These are phyloP conservation scores for Bilobella aurantiaca DNA, from an alignment of 1,140 invertebrate species.

Conservation along the genomic window DNA sequence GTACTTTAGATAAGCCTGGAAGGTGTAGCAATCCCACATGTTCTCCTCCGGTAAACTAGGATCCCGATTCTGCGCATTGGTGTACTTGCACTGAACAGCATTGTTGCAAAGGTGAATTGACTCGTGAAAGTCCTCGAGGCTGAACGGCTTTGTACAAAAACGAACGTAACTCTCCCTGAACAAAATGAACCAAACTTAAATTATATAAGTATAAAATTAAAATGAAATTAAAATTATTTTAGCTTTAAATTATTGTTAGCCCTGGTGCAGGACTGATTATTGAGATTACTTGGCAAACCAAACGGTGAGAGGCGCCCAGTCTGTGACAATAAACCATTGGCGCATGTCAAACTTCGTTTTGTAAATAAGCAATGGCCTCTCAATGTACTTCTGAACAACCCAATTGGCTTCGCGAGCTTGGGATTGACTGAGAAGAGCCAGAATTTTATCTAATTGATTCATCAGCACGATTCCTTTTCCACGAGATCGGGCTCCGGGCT, in stretches of 20 bases:
- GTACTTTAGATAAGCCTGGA: conserved; percentile 57
- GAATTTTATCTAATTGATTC: conserved; percentile 74
- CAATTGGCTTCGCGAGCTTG: conserved; percentile 35
- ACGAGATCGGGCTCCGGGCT: conserved; percentile 84
- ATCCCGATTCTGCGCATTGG: conserved; percentile 58
- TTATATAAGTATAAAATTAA: conserved; percentile 10
- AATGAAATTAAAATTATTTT: conserved; percentile 8
- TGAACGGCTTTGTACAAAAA: conserved; percentile 86
- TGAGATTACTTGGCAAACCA: conserved; percentile 76
- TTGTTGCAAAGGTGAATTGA: conserved; percentile 89
- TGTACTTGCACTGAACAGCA: conserved; percentile 83
- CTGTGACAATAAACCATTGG: conserved; percentile 85
- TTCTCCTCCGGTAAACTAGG: conserved; percentile 60
- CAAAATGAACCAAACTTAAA: neutral
- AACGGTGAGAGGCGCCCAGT: conserved; percentile 76
- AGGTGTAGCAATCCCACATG: conserved; percentile 74
- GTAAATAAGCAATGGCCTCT: conserved; percentile 71
- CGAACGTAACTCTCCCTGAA: conserved; percentile 73
- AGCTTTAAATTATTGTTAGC: too few relatives aligned
- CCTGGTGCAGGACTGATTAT: neutral
- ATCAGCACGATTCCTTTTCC: conserved; percentile 79
- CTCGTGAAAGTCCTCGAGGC: conserved; percentile 78
- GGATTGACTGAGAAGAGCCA: conserved; percentile 55
- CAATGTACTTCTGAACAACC: conserved; percentile 41
- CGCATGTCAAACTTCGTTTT: conserved; percentile 89